These are phyloP conservation scores for Anodontia alba DNA, from an alignment of 2,888 invertebrate species.

Conservation along the genomic window DNA sequence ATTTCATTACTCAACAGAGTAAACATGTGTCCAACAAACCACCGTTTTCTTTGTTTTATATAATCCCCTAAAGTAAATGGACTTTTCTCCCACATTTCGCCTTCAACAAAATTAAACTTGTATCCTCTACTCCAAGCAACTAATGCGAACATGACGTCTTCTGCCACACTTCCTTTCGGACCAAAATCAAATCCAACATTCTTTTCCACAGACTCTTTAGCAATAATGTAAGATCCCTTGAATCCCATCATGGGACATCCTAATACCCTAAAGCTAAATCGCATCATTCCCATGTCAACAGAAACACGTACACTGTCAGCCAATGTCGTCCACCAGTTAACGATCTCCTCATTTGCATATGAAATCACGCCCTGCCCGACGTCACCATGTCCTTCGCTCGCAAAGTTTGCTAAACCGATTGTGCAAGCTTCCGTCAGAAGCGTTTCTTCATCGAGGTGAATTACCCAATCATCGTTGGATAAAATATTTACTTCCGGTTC, in stretches of 20 bases:
- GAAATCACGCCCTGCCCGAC: slow-evolving; percentile 64
- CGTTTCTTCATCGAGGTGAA: slow-evolving; percentile 66
- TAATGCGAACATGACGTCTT: slow-evolving; percentile 64
- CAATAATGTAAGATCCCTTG: slow-evolving; percentile 66
- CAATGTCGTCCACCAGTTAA: slow-evolving; percentile 64
- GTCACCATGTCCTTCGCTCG: slow-evolving; percentile 52
- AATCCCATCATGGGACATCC: slow-evolving; percentile 61
- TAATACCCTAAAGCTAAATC: slow-evolving; percentile 56
- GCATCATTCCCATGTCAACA: slow-evolving; percentile 62
- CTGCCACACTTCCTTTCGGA: slow-evolving; percentile 64
- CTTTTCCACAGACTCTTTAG: slow-evolving; percentile 56
- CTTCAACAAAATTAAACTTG: slow-evolving; percentile 62
- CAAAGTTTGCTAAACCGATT: slow-evolving; percentile 63
- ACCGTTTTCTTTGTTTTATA: slow-evolving; percentile 60
- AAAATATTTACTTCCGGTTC: slow-evolving; percentile 58
- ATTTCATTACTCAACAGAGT: slow-evolving; percentile 54
- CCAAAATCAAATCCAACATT: slow-evolving; percentile 65
- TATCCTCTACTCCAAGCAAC: slow-evolving; percentile 59
- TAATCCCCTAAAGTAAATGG: slow-evolving; percentile 61
- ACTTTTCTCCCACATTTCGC: slow-evolving; percentile 66
- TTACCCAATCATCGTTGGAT: slow-evolving; percentile 65
- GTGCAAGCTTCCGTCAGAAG: slow-evolving; percentile 54
- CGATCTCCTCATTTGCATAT: slow-evolving; percentile 64
- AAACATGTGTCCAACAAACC: slow-evolving; percentile 63
- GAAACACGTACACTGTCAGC: slow-evolving; percentile 62